These are phyloP conservation scores for Benitochromis conjunctus DNA, from an alignment of 2,113 vertebrate genomes.

Conservation along the genomic window DNA sequence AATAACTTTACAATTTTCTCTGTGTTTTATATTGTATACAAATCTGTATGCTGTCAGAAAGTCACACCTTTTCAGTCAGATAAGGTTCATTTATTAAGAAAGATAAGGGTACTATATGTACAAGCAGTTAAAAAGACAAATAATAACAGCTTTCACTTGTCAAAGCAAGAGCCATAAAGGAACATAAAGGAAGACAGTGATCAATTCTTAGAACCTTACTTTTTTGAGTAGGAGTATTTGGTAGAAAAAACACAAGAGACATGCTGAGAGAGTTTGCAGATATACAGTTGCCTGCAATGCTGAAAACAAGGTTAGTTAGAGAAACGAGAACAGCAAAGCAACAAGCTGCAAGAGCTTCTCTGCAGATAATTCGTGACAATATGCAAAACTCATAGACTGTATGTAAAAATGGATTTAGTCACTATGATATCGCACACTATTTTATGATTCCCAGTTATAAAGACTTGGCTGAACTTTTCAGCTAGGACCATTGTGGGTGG, in stretches of 20 bases:
- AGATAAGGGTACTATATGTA: not conserved
- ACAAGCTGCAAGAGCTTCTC: not conserved
- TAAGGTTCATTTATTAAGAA: not conserved
- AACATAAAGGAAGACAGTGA: not conserved
- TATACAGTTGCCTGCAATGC: not conserved
- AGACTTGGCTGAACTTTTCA: not conserved
- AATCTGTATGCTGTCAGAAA: not conserved
- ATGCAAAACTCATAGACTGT: not conserved
- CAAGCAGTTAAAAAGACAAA: not conserved
- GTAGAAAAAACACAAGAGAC: not conserved
- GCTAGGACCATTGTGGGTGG: not conserved
- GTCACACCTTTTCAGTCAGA: not conserved
- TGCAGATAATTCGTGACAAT: not conserved
- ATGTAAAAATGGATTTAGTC: not conserved
- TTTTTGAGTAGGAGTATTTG: not conserved
- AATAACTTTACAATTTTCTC: not conserved
- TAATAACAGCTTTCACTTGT: not conserved
- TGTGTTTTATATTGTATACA: not conserved
- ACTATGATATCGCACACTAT: not conserved
- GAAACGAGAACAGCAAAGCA: not conserved
- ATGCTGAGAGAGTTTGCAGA: not conserved
- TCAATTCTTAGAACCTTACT: not conserved
- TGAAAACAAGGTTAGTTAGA: not conserved
- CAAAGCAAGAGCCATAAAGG: not conserved
- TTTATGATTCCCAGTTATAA: not conserved